These are phyloP conservation scores for Alectoris magna DNA, from an alignment of 2,797 vertebrate genomes.

Conservation along the genomic window DNA sequence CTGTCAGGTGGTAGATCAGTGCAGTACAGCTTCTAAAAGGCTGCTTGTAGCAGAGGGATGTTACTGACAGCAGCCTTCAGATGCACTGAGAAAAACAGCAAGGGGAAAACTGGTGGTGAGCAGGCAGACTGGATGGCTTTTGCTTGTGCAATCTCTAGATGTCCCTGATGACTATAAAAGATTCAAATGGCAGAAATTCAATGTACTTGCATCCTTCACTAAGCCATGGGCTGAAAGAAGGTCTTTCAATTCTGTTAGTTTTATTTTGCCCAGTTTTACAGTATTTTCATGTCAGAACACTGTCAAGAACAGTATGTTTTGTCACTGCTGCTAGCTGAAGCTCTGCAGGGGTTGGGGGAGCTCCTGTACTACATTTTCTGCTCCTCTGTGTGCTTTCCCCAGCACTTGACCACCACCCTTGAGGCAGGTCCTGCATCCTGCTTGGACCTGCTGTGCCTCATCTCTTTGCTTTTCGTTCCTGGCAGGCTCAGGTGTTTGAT, in stretches of 20 bases:
- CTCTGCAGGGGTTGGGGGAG: not conserved
- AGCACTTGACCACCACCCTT: fast-evolving
- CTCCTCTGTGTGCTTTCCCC: fast-evolving
- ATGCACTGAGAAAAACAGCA: conserved; percentile 25
- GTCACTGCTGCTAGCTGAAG: not conserved
- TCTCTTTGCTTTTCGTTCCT: not conserved
- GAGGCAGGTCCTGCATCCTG: not conserved
- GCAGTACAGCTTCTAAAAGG: not conserved
- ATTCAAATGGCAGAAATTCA: conserved; percentile 21
- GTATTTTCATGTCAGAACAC: not conserved
- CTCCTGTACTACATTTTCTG: not conserved
- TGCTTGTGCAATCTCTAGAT: not conserved
- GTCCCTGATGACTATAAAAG: not conserved
- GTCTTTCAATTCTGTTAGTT: not conserved
- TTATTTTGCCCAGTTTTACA: not conserved
- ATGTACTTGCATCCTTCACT: not conserved
- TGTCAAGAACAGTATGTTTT: not conserved
- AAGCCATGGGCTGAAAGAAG: not conserved
- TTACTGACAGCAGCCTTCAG: not conserved
- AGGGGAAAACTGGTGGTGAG: conserved; percentile 2
- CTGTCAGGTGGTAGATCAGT: not conserved
- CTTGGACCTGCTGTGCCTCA: not conserved
- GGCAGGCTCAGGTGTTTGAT: not conserved
- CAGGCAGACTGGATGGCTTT: conserved; percentile 1
- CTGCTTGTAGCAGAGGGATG: not conserved